Conservation (phyloP, 2,888 invertebrate species). For the Ormyrus thymus region DNA sequence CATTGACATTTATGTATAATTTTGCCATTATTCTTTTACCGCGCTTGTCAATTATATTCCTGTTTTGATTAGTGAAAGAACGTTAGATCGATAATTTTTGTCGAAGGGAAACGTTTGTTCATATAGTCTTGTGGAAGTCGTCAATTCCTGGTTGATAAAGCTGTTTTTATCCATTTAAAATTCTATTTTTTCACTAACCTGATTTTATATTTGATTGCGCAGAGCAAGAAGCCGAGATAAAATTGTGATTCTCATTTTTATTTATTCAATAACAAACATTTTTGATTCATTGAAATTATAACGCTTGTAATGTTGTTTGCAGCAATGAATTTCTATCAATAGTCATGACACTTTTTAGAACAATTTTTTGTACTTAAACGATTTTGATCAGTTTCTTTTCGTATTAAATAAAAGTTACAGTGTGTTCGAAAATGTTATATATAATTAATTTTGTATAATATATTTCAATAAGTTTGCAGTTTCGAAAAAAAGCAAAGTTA, state of each 20-base stretch:
- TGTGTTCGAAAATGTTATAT: conserved; percentile 42
- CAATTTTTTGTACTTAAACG: conserved; percentile 54
- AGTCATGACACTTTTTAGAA: conserved; percentile 48
- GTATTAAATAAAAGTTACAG: conserved; percentile 26
- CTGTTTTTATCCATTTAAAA: conserved; percentile 52
- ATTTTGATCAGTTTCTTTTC: no score
- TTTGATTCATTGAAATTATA: conserved; percentile 2
- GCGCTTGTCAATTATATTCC: conserved; percentile 45
- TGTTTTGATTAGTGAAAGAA: conserved; percentile 43
- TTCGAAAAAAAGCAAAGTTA: conserved; percentile 26
- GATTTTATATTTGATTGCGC: conserved; percentile 43
- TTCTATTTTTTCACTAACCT: conserved; percentile 50
- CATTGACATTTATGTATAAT: conserved; percentile 50
- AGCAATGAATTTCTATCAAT: conserved; percentile 8
- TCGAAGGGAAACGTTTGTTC: conserved; percentile 43
- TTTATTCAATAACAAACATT: not conserved
- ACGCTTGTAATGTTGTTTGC: conserved; percentile 24
- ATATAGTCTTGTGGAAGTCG: conserved; percentile 45
- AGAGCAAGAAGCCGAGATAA: not conserved
- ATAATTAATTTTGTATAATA: conserved; percentile 53
- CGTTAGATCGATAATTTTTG: conserved; percentile 43
- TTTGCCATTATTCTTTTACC: conserved; percentile 48
- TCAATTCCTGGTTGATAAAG: conserved; percentile 49
- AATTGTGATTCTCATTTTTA: conserved; percentile 22
- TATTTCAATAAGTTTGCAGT: conserved; percentile 48